Evolutionary conservation across 2,113 vertebrate species (phyloP), one percentile per base, ranked within the genome.

Genomic region (Cheirogaleus medius): DNA sequence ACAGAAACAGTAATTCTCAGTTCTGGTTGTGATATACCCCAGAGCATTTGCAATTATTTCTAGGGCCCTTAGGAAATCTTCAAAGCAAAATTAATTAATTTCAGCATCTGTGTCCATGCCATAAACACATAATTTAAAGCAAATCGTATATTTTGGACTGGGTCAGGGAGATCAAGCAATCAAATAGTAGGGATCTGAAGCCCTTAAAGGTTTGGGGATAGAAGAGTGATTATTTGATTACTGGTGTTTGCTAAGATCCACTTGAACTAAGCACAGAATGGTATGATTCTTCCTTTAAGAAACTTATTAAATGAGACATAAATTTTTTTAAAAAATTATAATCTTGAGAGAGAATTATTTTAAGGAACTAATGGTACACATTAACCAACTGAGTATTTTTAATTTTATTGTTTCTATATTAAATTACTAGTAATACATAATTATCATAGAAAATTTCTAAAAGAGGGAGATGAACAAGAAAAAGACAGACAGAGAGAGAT

Each of bases 381-480:
- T 69, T 21, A 92, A 86, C 2, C 4, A 44, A 74, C 37, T 27
- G 13, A n/a, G 32, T 47, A 73, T 90, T 58, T 68, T 82, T 60
- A 80, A n/a, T 27, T 14, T 92, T 20, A 34, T 21, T 76, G 39
- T 86, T 71, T 76, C 64, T 74, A 4, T 87, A 81, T 58, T 92
- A 91, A 39, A 42, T 17, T 52, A 80, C 73, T 52, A 81, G 44
- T 64, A 80, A 39, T 29, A 74, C 5, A 58, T 63, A 6, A 47
- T 94, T 73, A 89, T 64, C 23, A 91, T n/a, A 86, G 77, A 85
- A 88, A 23, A 39, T 54, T 92, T 73, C 64, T 77, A 71, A 83
- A 21, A 29, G 34, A 29, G 29, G 58, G 2, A 77, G 37, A 12
- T 15, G 58, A 80, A 47, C 17, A 66, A 42, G 21, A 15, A 25